Conservation (phyloP, 2,113 vertebrate species). For the Phodopus roborovskii region DNA sequence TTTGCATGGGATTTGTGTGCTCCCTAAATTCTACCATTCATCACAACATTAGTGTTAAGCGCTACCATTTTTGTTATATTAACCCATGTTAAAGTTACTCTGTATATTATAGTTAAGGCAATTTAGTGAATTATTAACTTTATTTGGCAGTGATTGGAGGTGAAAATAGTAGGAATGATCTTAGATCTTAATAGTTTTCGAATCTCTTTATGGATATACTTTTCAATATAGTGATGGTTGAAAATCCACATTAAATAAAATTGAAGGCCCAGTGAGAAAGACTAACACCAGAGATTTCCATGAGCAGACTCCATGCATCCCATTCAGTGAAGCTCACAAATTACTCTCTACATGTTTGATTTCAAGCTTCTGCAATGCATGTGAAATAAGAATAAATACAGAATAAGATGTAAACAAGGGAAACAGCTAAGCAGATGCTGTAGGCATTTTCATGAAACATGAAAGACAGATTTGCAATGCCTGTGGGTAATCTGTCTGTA, state of each 20-base stretch:
- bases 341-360: slow-evolving; percentile 36
- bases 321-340: neutral
- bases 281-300: neutral
- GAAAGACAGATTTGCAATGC: slow-evolving; percentile 67
- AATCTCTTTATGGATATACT: neutral
- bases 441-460: slow-evolving; percentile 62
- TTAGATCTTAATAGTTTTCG: slow-evolving; percentile 35
- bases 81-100: slow-evolving; percentile 44
- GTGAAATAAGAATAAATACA: slow-evolving; percentile 61
- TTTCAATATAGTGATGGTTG: slow-evolving; percentile 49
- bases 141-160: slow-evolving; percentile 23
- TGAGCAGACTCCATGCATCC: neutral
- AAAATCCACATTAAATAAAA: slow-evolving; percentile 50
- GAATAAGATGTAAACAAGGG: slow-evolving; percentile 56
- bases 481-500: slow-evolving; percentile 52
- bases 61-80: neutral
- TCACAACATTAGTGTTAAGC: slow-evolving; percentile 1
- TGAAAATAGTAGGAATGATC: slow-evolving; percentile 2
- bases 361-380: slow-evolving; percentile 50
- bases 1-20: slow-evolving; percentile 15
- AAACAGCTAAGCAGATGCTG: slow-evolving; percentile 28
- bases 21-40: slow-evolving; percentile 23
- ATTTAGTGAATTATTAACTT: slow-evolving; percentile 48
- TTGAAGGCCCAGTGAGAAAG: neutral
- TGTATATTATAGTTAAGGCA: slow-evolving; percentile 15